Evolutionary conservation across 2,888 invertebrate genomes (phyloP).

Genomic region (Spodoptera picta): DNA sequence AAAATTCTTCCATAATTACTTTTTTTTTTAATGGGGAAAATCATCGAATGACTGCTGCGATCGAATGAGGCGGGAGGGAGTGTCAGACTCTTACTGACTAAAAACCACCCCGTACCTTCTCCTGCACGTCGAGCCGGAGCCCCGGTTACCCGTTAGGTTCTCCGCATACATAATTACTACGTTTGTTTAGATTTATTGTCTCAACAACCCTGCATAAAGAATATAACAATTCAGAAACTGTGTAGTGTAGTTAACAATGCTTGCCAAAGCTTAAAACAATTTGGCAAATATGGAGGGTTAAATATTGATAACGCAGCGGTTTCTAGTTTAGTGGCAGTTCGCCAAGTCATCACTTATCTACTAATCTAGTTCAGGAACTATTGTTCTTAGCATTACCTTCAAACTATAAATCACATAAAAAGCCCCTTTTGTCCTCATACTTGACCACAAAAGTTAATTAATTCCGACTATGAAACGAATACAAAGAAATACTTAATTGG

Average conservation of each 20-base stretch:
- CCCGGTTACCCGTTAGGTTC: too few relatives aligned
- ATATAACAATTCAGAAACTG: slow-evolving; percentile 12
- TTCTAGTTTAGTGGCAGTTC: slow-evolving; percentile 33
- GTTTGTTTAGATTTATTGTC: too few relatives aligned
- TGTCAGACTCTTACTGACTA: too few relatives aligned
- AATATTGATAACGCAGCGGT: slow-evolving; percentile 42
- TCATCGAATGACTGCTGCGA: too few relatives aligned
- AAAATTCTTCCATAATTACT: too few relatives aligned
- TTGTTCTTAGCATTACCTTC: slow-evolving; percentile 30
- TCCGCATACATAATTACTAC: too few relatives aligned
- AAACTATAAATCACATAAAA: neutral
- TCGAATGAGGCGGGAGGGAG: too few relatives aligned
- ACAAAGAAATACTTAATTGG: slow-evolving; percentile 35
- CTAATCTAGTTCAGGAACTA: slow-evolving; percentile 42
- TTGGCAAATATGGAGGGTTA: slow-evolving; percentile 42
- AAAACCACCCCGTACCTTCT: too few relatives aligned
- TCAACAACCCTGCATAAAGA: neutral
- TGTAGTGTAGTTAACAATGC: slow-evolving; percentile 7
- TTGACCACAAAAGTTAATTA: slow-evolving; percentile 36
- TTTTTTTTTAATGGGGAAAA: too few relatives aligned
- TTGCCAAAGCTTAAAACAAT: slow-evolving; percentile 40
- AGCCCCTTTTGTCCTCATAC: slow-evolving; percentile 6
- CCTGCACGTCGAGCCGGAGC: too few relatives aligned
- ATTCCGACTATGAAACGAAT: slow-evolving; percentile 35
- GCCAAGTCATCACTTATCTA: slow-evolving; percentile 32